Conservation (phyloP, 1,140 invertebrate genomes). For the Plectus sambesii region DNA sequence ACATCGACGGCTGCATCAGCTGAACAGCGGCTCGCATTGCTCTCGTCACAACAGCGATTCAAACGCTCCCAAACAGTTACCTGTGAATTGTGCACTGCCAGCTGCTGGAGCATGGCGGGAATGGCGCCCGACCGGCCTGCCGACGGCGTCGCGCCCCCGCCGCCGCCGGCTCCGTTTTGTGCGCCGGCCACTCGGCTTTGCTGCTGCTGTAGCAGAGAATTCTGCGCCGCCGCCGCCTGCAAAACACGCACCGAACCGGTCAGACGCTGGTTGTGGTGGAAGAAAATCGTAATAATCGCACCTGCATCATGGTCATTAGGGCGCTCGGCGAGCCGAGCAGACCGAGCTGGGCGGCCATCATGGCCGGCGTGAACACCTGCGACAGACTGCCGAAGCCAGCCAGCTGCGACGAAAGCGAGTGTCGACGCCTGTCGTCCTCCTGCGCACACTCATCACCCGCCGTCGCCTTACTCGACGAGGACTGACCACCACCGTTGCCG, state of each 20-base stretch:
- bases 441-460: too few relatives aligned
- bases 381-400: too few relatives aligned
- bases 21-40: constrained; percentile 2
- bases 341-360: constrained; percentile 24
- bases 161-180: background rate
- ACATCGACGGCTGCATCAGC: constrained; percentile 7
- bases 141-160: constrained; percentile 8
- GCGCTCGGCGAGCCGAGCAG: constrained; percentile 22
- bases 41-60: constrained; percentile 16
- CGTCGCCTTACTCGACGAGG: too few relatives aligned
- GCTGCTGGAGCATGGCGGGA: constrained; percentile 9
- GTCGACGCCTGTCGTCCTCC: too few relatives aligned
- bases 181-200: constrained; percentile 8
- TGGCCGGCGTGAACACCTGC: constrained; percentile 20
- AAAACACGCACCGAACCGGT: too few relatives aligned
- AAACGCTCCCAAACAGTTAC: too few relatives aligned
- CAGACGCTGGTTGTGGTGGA: constrained; percentile 10
- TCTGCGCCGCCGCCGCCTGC: too few relatives aligned
- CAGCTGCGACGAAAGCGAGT: too few relatives aligned
- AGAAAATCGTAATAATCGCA: constrained; percentile 10
- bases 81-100: too few relatives aligned
- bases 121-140: constrained; percentile 3
- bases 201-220: background rate
- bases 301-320: constrained; percentile 25
- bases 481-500: too few relatives aligned